Conservation (phyloP, 2,113 vertebrate species). For the Gobio gobio region DNA sequence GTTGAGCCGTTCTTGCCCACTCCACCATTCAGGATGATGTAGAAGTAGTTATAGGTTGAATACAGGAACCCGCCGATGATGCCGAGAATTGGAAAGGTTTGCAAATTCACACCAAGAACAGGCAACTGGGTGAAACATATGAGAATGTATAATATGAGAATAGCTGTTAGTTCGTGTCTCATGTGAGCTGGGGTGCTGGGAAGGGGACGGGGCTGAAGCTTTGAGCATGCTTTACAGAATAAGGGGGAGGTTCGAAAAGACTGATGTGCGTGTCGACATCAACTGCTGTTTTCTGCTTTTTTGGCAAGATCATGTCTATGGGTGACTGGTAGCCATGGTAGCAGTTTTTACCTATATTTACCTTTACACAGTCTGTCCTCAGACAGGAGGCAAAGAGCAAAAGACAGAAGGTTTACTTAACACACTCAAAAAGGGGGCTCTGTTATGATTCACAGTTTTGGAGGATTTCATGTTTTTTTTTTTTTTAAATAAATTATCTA, state of each 20-base stretch:
- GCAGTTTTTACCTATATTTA: constrained; percentile 68
- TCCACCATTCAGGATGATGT: constrained; percentile 91
- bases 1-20: constrained; percentile 97
- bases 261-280: constrained; percentile 65
- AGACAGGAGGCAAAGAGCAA: constrained; percentile 73
- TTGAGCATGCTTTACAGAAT: constrained; percentile 66
- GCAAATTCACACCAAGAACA: constrained; percentile 82
- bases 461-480: not conserved
- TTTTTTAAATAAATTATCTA: not conserved
- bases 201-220: constrained; percentile 52
- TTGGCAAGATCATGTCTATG: constrained; percentile 69
- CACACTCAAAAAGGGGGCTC: constrained; percentile 45
- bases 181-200: not conserved
- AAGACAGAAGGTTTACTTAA: constrained; percentile 75
- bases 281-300: constrained; percentile 60
- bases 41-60: constrained; percentile 93
- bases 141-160: not conserved
- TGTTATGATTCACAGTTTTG: constrained; percentile 5
- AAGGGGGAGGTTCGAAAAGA: constrained; percentile 68
- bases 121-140: constrained; percentile 79
- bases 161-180: not conserved
- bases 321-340: constrained; percentile 69
- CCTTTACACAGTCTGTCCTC: constrained; percentile 75
- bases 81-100: constrained; percentile 83
- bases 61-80: constrained; percentile 86